These are phyloP conservation scores for Trichoplusia ni DNA, from an alignment of 1,140 invertebrate species.

Conservation along the genomic window DNA sequence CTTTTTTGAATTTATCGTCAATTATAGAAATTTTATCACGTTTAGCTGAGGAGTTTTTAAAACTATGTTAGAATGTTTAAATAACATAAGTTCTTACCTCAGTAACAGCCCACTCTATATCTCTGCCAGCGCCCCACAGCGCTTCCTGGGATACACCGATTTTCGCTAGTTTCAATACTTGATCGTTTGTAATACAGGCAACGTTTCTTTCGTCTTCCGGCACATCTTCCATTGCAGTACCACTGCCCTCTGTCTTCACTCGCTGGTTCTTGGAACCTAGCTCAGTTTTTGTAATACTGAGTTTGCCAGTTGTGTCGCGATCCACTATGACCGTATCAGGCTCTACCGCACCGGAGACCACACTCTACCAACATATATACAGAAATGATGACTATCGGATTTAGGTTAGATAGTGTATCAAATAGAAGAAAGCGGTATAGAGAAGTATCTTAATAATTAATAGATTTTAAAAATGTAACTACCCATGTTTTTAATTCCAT, in stretches of 20 bases:
- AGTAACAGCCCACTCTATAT: conserved; percentile 89
- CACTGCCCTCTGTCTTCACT: conserved; percentile 70
- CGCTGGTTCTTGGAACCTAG: conserved; percentile 84
- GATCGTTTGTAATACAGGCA: conserved; percentile 80
- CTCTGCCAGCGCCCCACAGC: conserved; percentile 85
- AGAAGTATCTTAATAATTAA: too few relatives aligned
- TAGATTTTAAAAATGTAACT: too few relatives aligned
- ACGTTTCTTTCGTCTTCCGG: conserved; percentile 60
- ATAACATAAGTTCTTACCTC: conserved; percentile 63
- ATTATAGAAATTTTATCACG: too few relatives aligned
- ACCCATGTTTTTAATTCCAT: too few relatives aligned
- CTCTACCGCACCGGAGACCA: conserved; percentile 88
- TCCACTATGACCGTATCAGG: conserved; percentile 87
- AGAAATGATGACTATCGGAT: too few relatives aligned
- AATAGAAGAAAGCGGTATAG: too few relatives aligned
- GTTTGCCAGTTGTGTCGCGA: conserved; percentile 72
- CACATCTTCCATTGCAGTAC: conserved; percentile 67
- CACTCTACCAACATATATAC: too few relatives aligned
- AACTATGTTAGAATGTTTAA: too few relatives aligned
- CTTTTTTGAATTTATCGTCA: too few relatives aligned
- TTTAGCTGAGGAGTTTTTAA: too few relatives aligned
- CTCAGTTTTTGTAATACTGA: conserved; percentile 77
- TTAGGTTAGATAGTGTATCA: too few relatives aligned
- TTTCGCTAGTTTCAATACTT: conserved; percentile 80
- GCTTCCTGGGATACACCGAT: conserved; percentile 84